Evolutionary conservation across 30 jellyfish, hydroid and myxozoan species (phyloP).

Genomic region (Aurelia sp.): DNA sequence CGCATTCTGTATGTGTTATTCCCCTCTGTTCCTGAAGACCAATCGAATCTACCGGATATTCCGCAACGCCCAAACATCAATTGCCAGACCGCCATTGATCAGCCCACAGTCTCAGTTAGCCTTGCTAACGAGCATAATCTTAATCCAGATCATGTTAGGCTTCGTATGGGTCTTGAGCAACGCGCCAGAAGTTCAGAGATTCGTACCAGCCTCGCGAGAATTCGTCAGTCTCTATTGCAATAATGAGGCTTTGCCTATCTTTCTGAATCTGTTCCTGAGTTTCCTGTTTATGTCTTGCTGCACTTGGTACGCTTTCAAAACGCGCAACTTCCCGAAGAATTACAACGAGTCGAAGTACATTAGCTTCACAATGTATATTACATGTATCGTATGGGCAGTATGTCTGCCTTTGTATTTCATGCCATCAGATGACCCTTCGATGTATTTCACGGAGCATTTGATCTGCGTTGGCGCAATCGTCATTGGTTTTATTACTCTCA

Average conservation of each 20-base stretch:
- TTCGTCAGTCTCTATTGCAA: conserved; percentile 57
- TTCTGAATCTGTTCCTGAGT: conserved; percentile 71
- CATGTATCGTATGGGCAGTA: conserved; percentile 87
- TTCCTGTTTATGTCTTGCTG: conserved; percentile 84
- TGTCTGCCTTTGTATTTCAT: conserved; percentile 79
- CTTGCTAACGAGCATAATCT: conserved; percentile 45
- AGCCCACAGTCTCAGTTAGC: conserved; percentile 88
- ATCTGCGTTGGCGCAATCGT: conserved; percentile 44
- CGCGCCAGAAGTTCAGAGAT: conserved; percentile 17
- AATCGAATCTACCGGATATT: conserved; percentile 88
- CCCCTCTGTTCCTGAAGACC: conserved; percentile 87
- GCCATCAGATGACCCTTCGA: conserved; percentile 1
- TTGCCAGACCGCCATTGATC: conserved; percentile 60
- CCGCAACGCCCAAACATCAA: conserved; percentile 75
- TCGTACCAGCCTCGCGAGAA: conserved; percentile 25
- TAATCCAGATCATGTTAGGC: conserved; percentile 76
- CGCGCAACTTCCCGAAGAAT: conserved; percentile 93
- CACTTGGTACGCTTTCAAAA: conserved; percentile 83
- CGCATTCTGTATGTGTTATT: conserved; percentile 78
- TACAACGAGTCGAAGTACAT: conserved; percentile 93
- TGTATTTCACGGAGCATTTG: conserved; percentile 38
- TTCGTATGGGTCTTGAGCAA: conserved; percentile 73
- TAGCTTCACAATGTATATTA: conserved; percentile 86
- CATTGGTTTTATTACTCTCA: conserved; percentile 76
- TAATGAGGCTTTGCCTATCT: conserved; percentile 59